phyloP scores from a whole-genome alignment of 2,888 invertebrate genomes.

The Galerucella calmariensis region DNA sequence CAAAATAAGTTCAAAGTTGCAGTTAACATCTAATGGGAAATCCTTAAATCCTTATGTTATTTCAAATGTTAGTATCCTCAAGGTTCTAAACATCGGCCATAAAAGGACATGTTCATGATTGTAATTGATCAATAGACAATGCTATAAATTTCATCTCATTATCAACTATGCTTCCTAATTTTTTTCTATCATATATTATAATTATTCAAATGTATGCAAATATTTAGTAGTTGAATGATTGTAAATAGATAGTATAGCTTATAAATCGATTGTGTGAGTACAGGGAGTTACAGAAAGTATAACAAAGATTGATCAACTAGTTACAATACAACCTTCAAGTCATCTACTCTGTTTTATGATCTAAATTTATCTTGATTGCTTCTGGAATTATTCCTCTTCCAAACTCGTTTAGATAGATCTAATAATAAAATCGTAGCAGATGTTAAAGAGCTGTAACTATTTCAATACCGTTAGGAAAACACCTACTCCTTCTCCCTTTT shows the following conservation, averaged over 20 bases:
- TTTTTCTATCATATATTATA: neutral
- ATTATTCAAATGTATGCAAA: neutral
- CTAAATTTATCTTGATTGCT: neutral
- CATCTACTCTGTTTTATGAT: neutral
- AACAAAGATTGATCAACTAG: too few relatives aligned
- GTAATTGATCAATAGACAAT: neutral
- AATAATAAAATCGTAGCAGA: neutral
- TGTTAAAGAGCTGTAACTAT: neutral
- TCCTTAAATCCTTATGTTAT: neutral
- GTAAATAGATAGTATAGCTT: neutral
- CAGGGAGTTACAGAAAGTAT: too few relatives aligned
- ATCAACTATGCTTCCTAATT: neutral
- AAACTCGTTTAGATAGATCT: neutral
- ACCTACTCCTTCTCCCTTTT: neutral
- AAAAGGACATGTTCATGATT: conserved; percentile 1
- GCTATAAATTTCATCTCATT: neutral
- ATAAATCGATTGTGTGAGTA: too few relatives aligned
- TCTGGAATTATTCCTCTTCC: neutral
- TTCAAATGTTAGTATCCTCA: neutral
- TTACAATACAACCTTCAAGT: too few relatives aligned
- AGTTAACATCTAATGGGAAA: neutral
- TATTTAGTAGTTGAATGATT: neutral
- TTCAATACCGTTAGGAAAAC: neutral
- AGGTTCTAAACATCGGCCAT: neutral
- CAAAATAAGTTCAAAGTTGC: neutral